Evolutionary conservation across 1,140 invertebrate species (phyloP).

Genomic region (Drosophila trapezifrons): DNA sequence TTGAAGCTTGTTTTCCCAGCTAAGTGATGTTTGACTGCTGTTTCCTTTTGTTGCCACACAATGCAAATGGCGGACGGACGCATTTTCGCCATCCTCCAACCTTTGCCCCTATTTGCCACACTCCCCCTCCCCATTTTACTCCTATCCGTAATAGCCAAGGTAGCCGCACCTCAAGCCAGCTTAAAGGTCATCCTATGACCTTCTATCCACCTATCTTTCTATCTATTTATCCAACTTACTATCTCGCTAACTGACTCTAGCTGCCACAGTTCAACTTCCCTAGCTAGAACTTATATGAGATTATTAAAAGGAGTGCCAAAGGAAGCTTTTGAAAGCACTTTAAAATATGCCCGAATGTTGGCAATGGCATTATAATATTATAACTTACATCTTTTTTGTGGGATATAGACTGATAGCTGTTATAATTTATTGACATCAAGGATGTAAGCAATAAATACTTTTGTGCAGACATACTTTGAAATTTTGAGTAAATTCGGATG

Average conservation of each 20-base stretch:
- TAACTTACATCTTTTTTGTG: too few relatives aligned
- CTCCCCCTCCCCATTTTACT: background rate
- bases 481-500: too few relatives aligned
- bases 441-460: too few relatives aligned
- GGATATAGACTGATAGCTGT: too few relatives aligned
- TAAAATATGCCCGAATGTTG: too few relatives aligned
- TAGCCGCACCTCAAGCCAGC: constrained; percentile 47
- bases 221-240: constrained; percentile 33
- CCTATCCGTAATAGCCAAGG: constrained; percentile 17
- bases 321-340: too few relatives aligned
- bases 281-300: too few relatives aligned
- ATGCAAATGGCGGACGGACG: constrained; percentile 47
- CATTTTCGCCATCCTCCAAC: constrained; percentile 15
- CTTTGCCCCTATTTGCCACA: constrained; percentile 3
- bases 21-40: constrained; percentile 63
- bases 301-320: background rate
- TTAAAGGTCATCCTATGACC: constrained; percentile 72
- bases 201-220: constrained; percentile 45
- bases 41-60: constrained; percentile 66
- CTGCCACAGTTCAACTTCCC: constrained; percentile 3
- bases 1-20: constrained; percentile 49
- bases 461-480: too few relatives aligned
- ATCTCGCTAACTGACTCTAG: constrained; percentile 14
- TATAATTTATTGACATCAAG: too few relatives aligned
- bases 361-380: too few relatives aligned